Base-by-base conservation (phyloP, 2,113 vertebrate genomes). In the Forbesichthys agassizii region DNA sequence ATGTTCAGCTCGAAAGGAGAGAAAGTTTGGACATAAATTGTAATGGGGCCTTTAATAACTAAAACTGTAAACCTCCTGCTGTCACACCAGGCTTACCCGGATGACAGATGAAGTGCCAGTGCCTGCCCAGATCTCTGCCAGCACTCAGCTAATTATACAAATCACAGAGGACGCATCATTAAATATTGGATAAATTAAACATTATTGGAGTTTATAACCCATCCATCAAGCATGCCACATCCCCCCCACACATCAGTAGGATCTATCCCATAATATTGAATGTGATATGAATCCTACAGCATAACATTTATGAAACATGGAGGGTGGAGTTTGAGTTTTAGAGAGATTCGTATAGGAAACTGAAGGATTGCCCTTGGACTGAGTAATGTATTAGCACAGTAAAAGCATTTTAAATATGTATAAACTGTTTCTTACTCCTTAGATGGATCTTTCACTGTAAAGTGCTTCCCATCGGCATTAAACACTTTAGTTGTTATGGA, bases 131-230 rank as follows among this genome's bases (percentile, higher is more conserved):
- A 69, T 77, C 56, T 47, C 71, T 72, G 53, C 70, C 61, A 66
- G 66, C 75, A 67, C 69, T 77, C 71, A 79, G 47, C 73, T 83
- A 77, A 86, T 89, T 85, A 84, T 69, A 77, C 60, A 72, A 68
- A 88, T 86, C 78, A 81, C 67, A 16, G 47, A 52, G 64, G 84
- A 58, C 69, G 66, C 71, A 74, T 81, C 61, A 78, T 88, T 85
- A 82, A 80, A 79, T 66, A 66, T 69, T 61, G 69, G 73, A 81
- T 80, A 78, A 66, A 76, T 88, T 70, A 80, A 81, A 84, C 70
- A 79, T 73, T 18, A 68, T 27, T 62, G 68, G 77, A 69, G 69
- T 79, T 84, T 78, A 46, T 66, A 58, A 56, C 36, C 64, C 61
- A 83, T 79, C 75, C 68, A 83, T 88, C 84, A 86, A 69, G 80